Evolutionary conservation across 1,140 invertebrate genomes (phyloP), one percentile per base, ranked within the genome.

Genomic region (Thaumetopoea pityocampa): DNA sequence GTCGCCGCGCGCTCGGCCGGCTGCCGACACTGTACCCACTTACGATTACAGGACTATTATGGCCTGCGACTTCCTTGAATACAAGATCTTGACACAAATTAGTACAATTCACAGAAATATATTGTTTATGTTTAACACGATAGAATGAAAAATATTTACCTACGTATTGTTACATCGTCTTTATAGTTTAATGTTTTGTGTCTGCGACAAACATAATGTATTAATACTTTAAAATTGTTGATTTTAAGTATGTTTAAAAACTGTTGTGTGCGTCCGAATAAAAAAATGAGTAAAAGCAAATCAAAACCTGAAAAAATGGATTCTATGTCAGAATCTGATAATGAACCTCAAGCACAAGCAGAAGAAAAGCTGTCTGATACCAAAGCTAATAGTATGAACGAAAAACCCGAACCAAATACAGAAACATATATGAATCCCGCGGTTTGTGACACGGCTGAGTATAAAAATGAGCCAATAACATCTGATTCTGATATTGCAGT

Each of bases 161-260:
- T n/a, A 35, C 27, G 20, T 43, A 64, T 28, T 53, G 54, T 69
- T 73, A 46, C 24, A 43, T 42, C 34, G 45, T 14, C 40, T 63
- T 33, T 11, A 65, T 36, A 67, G 49, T 66, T 53, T 67, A 68
- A 55, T 26, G 26, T 41, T 57, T 19, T 34, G 30, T 54, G 36
- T 33, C 40, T 24, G 17, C 29, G 9, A 44, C n/a, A n/a, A n/a
- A n/a, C n/a, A 47, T 38, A 29, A 48, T 11, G 51, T 35, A 45
- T 45, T 38, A 34, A 51, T 51, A 41, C 45, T 49, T 33, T 35
- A 44, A 47, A 49, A 47, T 50, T 53, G 16, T 45, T 41, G 12
- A 47, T 51, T 59, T 47, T 68, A 77, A 81, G 69, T 82, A 86
- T 86, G 84, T 86, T 86, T 43, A 86, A 86, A 76, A 85, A 77